These are phyloP conservation scores for Aphelenchoides avenae DNA, from an alignment of 1,140 invertebrate genomes.

Conservation along the genomic window DNA sequence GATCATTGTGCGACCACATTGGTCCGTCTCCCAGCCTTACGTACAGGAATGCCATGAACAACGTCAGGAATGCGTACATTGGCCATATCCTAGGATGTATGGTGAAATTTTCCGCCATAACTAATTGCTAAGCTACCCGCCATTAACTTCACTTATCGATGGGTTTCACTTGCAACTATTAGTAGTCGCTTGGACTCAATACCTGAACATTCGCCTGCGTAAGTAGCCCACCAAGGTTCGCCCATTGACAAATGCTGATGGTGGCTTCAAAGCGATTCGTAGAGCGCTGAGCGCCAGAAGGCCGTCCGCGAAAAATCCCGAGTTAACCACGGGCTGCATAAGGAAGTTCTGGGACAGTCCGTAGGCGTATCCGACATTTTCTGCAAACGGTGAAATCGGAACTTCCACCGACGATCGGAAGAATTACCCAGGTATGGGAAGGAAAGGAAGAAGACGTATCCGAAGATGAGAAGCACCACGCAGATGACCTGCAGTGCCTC, in stretches of 20 bases:
- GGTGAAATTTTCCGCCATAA: not conserved
- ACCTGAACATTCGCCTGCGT: too few relatives aligned
- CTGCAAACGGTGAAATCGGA: constrained; percentile 24
- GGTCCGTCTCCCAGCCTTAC: constrained; percentile 34
- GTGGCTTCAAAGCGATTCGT: constrained; percentile 25
- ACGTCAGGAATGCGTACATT: constrained; percentile 28
- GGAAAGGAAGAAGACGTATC: constrained; percentile 31
- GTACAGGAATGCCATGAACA: constrained; percentile 31
- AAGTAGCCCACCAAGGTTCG: too few relatives aligned
- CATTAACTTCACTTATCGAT: too few relatives aligned
- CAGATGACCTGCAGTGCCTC: constrained; percentile 35
- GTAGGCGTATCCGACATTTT: constrained; percentile 40
- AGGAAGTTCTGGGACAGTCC: constrained; percentile 15
- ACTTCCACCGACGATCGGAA: not conserved
- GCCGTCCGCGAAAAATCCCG: constrained; percentile 31
- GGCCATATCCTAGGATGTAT: constrained; percentile 41
- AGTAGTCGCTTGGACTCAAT: too few relatives aligned
- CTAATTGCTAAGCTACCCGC: too few relatives aligned
- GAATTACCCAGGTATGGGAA: constrained; percentile 40
- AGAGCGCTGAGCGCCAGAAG: constrained; percentile 32
- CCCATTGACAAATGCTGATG: too few relatives aligned
- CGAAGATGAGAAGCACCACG: constrained; percentile 32
- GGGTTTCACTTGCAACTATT: too few relatives aligned
- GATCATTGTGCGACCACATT: constrained; percentile 46
- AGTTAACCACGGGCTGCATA: constrained; percentile 37